Evolutionary conservation across 2,888 invertebrate species (phyloP), one percentile per base, ranked within the genome.

Genomic region (Drosophila pseudotalamancana): DNA sequence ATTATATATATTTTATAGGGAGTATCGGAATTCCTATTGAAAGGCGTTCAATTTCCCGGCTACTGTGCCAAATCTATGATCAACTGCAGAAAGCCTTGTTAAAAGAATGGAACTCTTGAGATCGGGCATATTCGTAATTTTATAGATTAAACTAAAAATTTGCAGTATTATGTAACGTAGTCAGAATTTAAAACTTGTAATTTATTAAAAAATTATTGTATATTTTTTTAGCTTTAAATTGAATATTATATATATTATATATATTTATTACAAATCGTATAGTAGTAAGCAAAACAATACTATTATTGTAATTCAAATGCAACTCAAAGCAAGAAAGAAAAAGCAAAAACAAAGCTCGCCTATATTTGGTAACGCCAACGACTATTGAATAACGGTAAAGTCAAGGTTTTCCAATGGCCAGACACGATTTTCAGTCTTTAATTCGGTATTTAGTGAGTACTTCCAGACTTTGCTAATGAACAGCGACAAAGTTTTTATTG

Each of bases 401-500:
- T 46, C 31, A 57, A 57, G 25, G 45, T 16, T 45, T 29, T 6
- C 1, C 8, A n/a, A 23, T 18, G 12, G 4, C 1, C 6, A 40
- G 16, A 2, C 1, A 34, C 25, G 18, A 37, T 55, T 60, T 27
- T 32, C 19, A 19, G 29, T 59, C 12, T 37, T 8, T 25, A 32
- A 46, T 35, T 40, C 14, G 27, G 56, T 71, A 40, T 71, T 68
- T 46, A 71, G 64, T 56, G 50, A 32, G 45, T 64, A 56, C 65
- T 71, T 64, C n/a, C n/a, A 16, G 23, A 32, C 14, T 23, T 19
- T 34, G 49, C 55, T 74, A 64, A 74, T 70, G 75, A 74, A 59
- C 40, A 45, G 53, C 45, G 57, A 62, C 68, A 73, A 53, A 25
- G 51, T 27, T 18, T 43, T 27, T 49, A 12, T 14, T 40, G 23